Percentiles rank a stretch among this genome's conserved stretches.
Conservation (phyloP, 2,888 invertebrate species). For the Hipparchia semele region DNA sequence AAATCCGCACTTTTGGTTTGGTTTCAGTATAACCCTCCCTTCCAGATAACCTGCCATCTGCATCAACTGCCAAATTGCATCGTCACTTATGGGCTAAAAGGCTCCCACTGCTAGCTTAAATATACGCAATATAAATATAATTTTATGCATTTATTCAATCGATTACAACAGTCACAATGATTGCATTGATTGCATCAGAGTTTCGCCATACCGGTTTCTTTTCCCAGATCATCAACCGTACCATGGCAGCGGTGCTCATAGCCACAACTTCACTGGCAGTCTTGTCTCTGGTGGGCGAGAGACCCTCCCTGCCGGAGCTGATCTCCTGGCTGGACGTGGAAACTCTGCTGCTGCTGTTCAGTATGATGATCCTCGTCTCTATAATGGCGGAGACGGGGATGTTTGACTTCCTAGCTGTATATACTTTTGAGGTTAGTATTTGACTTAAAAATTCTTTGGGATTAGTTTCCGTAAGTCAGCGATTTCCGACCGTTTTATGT, state of each 20-base stretch:
- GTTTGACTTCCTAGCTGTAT: slow-evolving; percentile 93
- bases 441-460: no score
- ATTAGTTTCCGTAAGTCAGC: no score
- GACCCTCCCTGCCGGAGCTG: slow-evolving; percentile 90
- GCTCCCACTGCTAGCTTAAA: no score
- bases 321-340: slow-evolving; percentile 95
- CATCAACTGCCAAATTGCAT: no score
- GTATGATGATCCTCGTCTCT: slow-evolving; percentile 96
- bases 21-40: no score
- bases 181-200: not conserved
- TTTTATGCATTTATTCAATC: not conserved
- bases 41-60: no score
- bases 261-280: slow-evolving; percentile 91
- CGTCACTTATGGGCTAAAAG: no score
- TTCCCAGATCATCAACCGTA: slow-evolving; percentile 89
- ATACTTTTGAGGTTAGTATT: slow-evolving; percentile 87
- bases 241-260: slow-evolving; percentile 92
- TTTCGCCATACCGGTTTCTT: not conserved
- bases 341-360: slow-evolving; percentile 90
- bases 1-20: no score
- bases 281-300: slow-evolving; percentile 88
- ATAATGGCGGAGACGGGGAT: slow-evolving; percentile 95
- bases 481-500: no score
- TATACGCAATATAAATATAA: not conserved
- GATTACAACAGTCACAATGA: not conserved